Conservation (phyloP, 2,888 invertebrate species). For the Polyploca ridens region DNA sequence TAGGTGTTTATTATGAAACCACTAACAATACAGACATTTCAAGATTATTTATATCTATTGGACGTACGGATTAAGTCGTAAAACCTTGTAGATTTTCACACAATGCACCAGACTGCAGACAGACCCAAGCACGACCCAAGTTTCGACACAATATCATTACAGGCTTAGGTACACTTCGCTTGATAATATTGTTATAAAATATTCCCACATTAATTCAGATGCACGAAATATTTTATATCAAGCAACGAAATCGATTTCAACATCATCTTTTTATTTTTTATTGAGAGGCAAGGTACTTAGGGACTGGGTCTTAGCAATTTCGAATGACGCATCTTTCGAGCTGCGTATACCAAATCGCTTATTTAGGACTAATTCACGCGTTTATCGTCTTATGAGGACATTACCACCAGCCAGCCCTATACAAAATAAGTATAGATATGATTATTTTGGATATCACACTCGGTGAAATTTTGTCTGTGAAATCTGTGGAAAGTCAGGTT, state of each 20-base stretch:
- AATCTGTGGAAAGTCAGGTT: no score
- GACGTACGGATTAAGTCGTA: neutral
- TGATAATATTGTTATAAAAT: neutral
- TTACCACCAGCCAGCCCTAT: no score
- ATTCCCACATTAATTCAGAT: constrained; percentile 4
- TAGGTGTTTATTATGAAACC: neutral
- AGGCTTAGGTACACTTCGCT: neutral
- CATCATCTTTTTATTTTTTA: no score
- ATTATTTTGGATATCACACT: no score
- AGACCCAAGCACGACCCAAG: neutral
- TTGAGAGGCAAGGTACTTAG: no score
- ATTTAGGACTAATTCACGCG: neutral
- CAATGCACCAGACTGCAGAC: neutral
- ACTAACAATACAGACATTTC: neutral
- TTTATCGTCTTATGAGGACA: no score
- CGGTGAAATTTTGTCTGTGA: no score
- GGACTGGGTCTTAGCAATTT: neutral
- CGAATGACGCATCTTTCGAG: neutral
- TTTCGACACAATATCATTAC: neutral
- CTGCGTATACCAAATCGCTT: neutral
- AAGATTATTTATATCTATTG: neutral
- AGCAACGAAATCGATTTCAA: no score
- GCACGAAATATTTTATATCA: neutral
- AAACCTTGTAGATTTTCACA: neutral
- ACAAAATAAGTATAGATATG: no score